Conservation (phyloP, 1,140 invertebrate species). For the Solenopsis invicta region DNA sequence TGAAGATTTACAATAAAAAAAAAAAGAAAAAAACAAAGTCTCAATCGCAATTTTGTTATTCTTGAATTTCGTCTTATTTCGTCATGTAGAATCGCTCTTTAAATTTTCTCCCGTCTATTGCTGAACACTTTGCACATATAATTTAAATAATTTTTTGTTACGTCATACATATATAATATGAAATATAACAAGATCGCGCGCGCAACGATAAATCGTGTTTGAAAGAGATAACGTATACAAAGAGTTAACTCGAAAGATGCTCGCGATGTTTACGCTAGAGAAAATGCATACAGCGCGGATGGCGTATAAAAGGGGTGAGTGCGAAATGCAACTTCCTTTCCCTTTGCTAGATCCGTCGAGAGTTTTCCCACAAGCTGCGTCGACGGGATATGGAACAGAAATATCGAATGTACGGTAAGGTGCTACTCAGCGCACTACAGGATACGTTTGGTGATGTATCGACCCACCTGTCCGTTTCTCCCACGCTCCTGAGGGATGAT, state of each 20-base stretch:
- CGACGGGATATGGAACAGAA: constrained; percentile 76
- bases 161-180: too few relatives aligned
- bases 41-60: too few relatives aligned
- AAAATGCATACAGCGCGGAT: neutral
- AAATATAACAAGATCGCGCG: neutral
- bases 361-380: constrained; percentile 82
- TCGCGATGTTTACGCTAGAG: neutral
- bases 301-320: neutral
- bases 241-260: neutral
- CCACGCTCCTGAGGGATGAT: constrained; percentile 79
- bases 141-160: too few relatives aligned
- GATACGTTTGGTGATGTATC: constrained; percentile 61
- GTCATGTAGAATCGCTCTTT: too few relatives aligned
- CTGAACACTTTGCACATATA: too few relatives aligned
- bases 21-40: too few relatives aligned
- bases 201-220: neutral
- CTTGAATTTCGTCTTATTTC: too few relatives aligned
- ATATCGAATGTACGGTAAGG: constrained; percentile 79
- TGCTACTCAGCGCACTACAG: constrained; percentile 76
- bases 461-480: constrained; percentile 83
- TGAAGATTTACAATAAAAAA: too few relatives aligned
- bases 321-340: constrained; percentile 22
- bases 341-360: neutral
- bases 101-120: too few relatives aligned
- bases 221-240: neutral